Conservation (phyloP, 1,140 invertebrate genomes). For the Formica exsecta region DNA sequence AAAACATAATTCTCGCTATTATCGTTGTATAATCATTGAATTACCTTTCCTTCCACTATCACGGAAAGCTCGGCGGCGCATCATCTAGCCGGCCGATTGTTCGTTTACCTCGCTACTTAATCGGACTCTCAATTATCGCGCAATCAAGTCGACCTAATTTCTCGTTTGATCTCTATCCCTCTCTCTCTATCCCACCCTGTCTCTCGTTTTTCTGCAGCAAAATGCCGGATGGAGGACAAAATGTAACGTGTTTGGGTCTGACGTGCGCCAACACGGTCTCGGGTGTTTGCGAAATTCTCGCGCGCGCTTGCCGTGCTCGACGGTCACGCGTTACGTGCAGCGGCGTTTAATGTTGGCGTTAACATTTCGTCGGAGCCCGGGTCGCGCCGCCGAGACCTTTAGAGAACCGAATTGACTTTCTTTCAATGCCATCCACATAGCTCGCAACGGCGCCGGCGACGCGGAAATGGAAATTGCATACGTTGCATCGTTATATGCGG, state of each 20-base stretch:
- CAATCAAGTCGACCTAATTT: conserved; percentile 65
- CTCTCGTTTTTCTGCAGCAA: neutral
- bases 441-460: conserved; percentile 7
- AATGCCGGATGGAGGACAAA: conserved; percentile 54
- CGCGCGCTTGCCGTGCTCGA: conserved; percentile 38
- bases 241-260: conserved; percentile 38
- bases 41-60: neutral
- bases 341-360: conserved; percentile 56
- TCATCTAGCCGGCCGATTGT: conserved; percentile 49
- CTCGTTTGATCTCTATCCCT: conserved; percentile 32
- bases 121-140: conserved; percentile 59
- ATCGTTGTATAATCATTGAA: neutral
- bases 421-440: conserved; percentile 53
- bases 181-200: neutral
- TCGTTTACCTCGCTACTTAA: conserved; percentile 55
- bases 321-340: conserved; percentile 58
- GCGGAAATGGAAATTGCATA: conserved; percentile 59
- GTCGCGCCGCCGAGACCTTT: conserved; percentile 61
- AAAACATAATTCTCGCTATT: neutral
- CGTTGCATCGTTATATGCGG: conserved; percentile 17
- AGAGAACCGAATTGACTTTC: conserved; percentile 46
- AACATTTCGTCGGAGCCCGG: conserved; percentile 55
- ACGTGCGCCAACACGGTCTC: conserved; percentile 52
- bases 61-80: conserved; percentile 19
- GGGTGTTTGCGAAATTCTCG: conserved; percentile 58